Evolutionary conservation across 2,797 vertebrate genomes (phyloP), one percentile per base, ranked within the genome.

Genomic region (Glyptemys insculpta): DNA sequence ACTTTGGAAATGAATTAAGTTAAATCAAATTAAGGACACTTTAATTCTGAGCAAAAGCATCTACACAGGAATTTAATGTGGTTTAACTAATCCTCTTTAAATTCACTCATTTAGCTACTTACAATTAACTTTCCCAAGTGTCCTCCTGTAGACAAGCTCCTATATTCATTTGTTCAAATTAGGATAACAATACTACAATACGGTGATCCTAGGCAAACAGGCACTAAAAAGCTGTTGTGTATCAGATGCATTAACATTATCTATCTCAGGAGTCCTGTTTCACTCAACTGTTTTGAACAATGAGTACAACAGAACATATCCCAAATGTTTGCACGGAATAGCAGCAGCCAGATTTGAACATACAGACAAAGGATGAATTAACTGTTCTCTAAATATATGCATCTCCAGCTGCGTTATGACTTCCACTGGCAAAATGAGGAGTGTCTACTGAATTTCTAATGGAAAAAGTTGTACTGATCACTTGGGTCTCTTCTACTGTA

Each of bases 101-200:
- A 68, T 68, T 37, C 57, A 21, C 62, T 5, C 62, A n/a, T 37
- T 65, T n/a, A 65, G 16, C 16, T 65, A 65, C 16, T n/a, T 65
- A 65, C 7, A 8, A 18, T 65, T 65, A 65, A 65, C 62, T 65
- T 68, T 68, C 65, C n/a, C 10, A 8, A 37, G 19, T 12, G 65
- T 68, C n/a, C 65, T 21, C n/a, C 18, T 37, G 65, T 37, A 21
- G 65, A 37, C 65, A 68, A 18, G 19, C 8, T 21, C 9, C 65
- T n/a, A 79, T 23, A 72, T 31, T 54, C 0, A 0, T 83, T 79
- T 80, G 78, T 47, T 23, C 11, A 0, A 0, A 1, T 52, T 74
- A 12, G 84, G 41, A 79, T 81, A 92, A 47, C 82, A 53, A 31
- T 0, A 0, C 79, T 80, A 65, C 53, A 92, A 50, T 23, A 3